Base-by-base conservation (phyloP, 2,797 vertebrate genomes). In the Enteromius afrohamiltoni region DNA sequence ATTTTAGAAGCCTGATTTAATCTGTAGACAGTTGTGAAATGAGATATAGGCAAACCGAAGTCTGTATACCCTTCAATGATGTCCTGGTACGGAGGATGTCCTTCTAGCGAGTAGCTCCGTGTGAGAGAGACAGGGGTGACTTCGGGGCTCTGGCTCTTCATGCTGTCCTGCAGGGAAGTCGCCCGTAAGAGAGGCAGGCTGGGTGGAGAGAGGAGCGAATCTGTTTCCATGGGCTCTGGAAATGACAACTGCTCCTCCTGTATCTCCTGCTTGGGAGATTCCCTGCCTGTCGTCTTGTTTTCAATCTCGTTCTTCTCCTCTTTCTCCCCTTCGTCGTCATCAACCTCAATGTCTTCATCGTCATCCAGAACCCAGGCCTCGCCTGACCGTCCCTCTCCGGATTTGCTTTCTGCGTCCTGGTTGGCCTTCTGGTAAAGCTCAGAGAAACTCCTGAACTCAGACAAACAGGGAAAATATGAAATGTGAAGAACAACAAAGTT, bases 401-500 rank as follows among this genome's bases (percentile, higher is more conserved):
- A 92, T 82, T 95, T 95, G 78, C 94, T 93, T 85, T 96, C 94
- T 0, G 94, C 94, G 47, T 97, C 97, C 85, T 96, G 95, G 88
- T 97, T 95, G 62, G 97, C 96, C 88, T 96, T 96, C 88, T 92
- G 93, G 91, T 97, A 98, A 29, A 98, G 92, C 92, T 98, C 97
- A 0, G 96, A 97, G 87, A 97, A 97, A 88, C 97, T 97, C 92
- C 97, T 98, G 90, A 8, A 86, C 10, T 42, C 55, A 65, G n/a
- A 77, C 55, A 65, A 16, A 73, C 69, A 82, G 19, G 45, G 34
- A 34, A 21, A 60, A 76, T n/a, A n/a, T n/a, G 4, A 65, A 23
- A 34, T n/a, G 21, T 49, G 17, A 65, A 31, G 26, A 29, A 9
- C 14, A 10, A 10, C 21, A 62, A 26, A 16, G 29, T 34, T 51